These are phyloP conservation scores for Parnassius apollo DNA, from an alignment of 2,888 invertebrate genomes.

Conservation along the genomic window DNA sequence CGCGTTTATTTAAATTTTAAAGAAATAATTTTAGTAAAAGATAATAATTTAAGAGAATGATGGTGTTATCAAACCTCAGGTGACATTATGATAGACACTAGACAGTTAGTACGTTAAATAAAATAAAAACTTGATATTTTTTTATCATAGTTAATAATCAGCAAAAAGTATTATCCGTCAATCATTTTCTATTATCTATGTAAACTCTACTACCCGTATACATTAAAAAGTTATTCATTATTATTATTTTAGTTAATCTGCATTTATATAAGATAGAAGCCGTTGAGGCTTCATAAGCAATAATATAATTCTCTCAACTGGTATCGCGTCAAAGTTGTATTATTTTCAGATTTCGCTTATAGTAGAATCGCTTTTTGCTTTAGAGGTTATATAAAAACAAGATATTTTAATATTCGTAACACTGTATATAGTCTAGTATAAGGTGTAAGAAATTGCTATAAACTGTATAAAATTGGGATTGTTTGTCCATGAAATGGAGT, in stretches of 20 bases:
- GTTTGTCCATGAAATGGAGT: slow-evolving; percentile 57
- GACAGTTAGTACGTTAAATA: too few relatives aligned
- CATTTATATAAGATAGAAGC: slow-evolving; percentile 16
- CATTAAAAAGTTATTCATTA: neutral
- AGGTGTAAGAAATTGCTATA: slow-evolving; percentile 67
- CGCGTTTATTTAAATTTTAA: too few relatives aligned
- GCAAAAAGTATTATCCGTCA: too few relatives aligned
- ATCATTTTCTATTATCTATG: too few relatives aligned
- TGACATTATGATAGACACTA: too few relatives aligned
- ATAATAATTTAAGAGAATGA: too few relatives aligned
- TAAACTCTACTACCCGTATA: too few relatives aligned
- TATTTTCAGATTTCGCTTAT: slow-evolving; percentile 27
- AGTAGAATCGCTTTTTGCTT: slow-evolving; percentile 35
- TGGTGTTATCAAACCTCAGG: too few relatives aligned
- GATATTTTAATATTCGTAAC: slow-evolving; percentile 61
- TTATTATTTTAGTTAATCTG: slow-evolving; percentile 19
- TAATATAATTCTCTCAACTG: slow-evolving; percentile 11
- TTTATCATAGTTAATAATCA: too few relatives aligned
- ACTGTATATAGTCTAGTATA: slow-evolving; percentile 65
- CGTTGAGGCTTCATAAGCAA: neutral
- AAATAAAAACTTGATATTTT: too few relatives aligned
- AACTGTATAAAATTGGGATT: slow-evolving; percentile 34
- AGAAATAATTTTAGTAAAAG: too few relatives aligned
- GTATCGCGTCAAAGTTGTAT: slow-evolving; percentile 35
- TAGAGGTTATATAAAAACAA: slow-evolving; percentile 38